Percentiles rank a stretch among this genome's conserved stretches.
phyloP scores from a whole-genome alignment of 2,113 vertebrate genomes.

The Pseudonaja textilis region DNA sequence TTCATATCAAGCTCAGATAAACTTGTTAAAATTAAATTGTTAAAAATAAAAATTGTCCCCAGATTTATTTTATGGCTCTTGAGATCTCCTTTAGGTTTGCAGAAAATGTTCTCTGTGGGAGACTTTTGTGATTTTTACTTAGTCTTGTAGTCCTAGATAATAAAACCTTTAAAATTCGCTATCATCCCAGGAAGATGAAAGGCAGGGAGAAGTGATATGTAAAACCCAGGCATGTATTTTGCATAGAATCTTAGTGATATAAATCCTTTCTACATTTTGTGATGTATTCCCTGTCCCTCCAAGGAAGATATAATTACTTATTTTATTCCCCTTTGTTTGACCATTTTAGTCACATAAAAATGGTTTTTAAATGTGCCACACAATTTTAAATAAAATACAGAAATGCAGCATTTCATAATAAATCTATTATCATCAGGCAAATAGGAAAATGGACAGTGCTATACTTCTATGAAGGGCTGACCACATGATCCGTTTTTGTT shows the following conservation, averaged over 20 bases:
- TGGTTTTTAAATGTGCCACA: background rate
- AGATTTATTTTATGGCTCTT: background rate
- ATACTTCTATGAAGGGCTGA: background rate
- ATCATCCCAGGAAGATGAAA: background rate
- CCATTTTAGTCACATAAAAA: background rate
- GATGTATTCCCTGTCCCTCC: background rate
- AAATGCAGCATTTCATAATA: background rate
- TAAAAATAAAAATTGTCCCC: background rate
- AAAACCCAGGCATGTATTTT: background rate
- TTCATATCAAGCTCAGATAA: background rate
- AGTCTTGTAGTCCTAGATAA: background rate
- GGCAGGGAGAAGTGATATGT: background rate
- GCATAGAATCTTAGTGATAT: background rate
- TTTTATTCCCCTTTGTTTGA: background rate
- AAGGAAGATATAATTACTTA: background rate
- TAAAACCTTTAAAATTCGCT: background rate
- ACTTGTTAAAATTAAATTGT: background rate
- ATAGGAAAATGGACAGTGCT: background rate
- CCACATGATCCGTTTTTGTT: background rate
- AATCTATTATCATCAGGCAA: background rate
- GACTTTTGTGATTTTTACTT: too few species aligned
- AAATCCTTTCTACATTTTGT: background rate
- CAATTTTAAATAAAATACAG: background rate
- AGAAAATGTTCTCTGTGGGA: background rate
- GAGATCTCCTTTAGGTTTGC: background rate